Percentiles rank a stretch among this genome's conserved stretches.
These are phyloP conservation scores for Numenius arquata DNA, from an alignment of 2,113 vertebrate genomes.

Conservation along the genomic window DNA sequence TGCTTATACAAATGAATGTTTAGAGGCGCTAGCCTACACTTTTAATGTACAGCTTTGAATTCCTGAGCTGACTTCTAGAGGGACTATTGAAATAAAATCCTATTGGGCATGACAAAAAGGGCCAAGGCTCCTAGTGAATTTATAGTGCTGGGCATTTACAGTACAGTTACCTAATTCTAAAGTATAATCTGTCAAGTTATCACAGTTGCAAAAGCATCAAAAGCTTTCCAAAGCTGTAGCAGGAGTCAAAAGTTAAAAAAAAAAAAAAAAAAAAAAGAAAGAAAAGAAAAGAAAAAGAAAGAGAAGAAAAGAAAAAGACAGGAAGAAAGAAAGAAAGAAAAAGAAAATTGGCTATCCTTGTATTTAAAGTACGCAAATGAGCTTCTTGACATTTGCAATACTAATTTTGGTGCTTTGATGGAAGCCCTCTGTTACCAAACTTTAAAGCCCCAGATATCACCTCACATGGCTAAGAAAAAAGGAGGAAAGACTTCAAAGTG, in stretches of 20 bases:
- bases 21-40: neutral
- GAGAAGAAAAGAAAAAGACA: too few species aligned
- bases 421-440: constrained; percentile 51
- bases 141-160: neutral
- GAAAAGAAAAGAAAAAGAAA: fast-evolving
- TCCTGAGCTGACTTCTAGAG: neutral
- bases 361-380: constrained; percentile 28
- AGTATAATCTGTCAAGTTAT: neutral
- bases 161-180: neutral
- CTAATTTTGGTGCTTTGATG: constrained; percentile 69
- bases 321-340: neutral
- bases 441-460: constrained; percentile 55
- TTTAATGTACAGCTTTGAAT: neutral
- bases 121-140: neutral
- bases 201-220: neutral
- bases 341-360: neutral
- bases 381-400: constrained; percentile 45
- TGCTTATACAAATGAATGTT: neutral
- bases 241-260: neutral
- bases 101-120: neutral
- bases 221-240: neutral
- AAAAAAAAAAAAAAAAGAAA: fast-evolving
- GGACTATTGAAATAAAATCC: neutral
- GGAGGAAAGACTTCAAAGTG: constrained; percentile 73
- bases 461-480: constrained; percentile 36